Evolutionary conservation across 2,888 invertebrate genomes (phyloP), one percentile per base, ranked within the genome.

Genomic region (Diabrotica balteata): DNA sequence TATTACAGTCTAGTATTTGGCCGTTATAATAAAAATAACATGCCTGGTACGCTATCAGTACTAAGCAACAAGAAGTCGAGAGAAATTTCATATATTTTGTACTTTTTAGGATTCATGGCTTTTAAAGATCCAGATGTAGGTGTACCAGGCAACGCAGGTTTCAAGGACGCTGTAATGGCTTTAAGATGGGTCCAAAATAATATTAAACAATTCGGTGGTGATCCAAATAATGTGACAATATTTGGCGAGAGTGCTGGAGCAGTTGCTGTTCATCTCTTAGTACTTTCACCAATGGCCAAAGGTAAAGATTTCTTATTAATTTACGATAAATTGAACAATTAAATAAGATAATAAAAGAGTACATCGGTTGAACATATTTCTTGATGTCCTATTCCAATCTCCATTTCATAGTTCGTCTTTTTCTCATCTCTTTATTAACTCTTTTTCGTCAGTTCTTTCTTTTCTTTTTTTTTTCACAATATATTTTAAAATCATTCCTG

Each of bases 201-300:
- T 73, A 86, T 86, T 17, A 70, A 78, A 9, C 64, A 76, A 10
- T 80, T 80, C 60, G 66, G 70, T 57, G 80, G 80, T 7, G 75
- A 80, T 70, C 73, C 80, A 4, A 71, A 74, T 49, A 80, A 79
- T 64, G 75, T 86, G 84, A 87, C 87, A 0, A 80, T 87, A 8
- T 86, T 87, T 73, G 87, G 87, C 1, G 86, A 86, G 76, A 87
- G 87, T 74, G 87, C 87, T 2, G 87, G 87, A 2, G 86, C 81
- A 7, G 84, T 82, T 42, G 84, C 86, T 4, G 82, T 84, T 0
- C 86, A 87, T 71, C 85, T 83, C 66, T 81, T 87, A 75, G 82
- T 85, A 74, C 75, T 87, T 7, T 86, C 86, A 0, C 85, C 86
- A 49, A 82, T 86, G 77, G 80, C 86, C 1, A 84, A 82, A 74